phyloP scores from a whole-genome alignment of 2,797 vertebrate genomes.

The Spinus olivaceus region DNA sequence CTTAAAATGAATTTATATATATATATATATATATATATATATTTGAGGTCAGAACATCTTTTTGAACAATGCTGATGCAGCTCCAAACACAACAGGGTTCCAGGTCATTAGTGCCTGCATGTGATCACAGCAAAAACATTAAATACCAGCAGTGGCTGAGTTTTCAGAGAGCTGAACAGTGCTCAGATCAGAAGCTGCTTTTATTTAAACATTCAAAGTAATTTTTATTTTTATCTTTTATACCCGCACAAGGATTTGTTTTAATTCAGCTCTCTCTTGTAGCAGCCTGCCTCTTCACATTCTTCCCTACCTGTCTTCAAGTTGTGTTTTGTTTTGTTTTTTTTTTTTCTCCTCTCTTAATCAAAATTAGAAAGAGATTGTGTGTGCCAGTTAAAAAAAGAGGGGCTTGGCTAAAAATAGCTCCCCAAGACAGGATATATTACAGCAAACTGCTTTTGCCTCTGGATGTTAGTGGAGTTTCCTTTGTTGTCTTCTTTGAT shows the following conservation, averaged over 20 bases:
- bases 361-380: conserved; percentile 69
- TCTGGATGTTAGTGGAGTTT: conserved; percentile 76
- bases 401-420: conserved; percentile 75
- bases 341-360: conserved; percentile 26
- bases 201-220: neutral
- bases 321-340: neutral
- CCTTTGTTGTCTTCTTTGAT: conserved; percentile 80
- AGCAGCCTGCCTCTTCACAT: neutral
- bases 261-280: neutral
- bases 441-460: conserved; percentile 75
- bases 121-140: neutral
- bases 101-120: neutral
- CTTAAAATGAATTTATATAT: neutral
- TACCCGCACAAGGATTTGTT: neutral
- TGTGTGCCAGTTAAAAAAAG: conserved; percentile 3
- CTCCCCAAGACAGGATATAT: conserved; percentile 74
- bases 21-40: no score
- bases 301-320: neutral
- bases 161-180: neutral
- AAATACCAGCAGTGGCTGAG: neutral
- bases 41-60: neutral
- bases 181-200: neutral
- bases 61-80: neutral
- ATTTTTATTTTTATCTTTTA: neutral
- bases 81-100: neutral